Base-by-base conservation (phyloP, 2,113 vertebrate genomes). In the Mandrillus leucophaeus region DNA sequence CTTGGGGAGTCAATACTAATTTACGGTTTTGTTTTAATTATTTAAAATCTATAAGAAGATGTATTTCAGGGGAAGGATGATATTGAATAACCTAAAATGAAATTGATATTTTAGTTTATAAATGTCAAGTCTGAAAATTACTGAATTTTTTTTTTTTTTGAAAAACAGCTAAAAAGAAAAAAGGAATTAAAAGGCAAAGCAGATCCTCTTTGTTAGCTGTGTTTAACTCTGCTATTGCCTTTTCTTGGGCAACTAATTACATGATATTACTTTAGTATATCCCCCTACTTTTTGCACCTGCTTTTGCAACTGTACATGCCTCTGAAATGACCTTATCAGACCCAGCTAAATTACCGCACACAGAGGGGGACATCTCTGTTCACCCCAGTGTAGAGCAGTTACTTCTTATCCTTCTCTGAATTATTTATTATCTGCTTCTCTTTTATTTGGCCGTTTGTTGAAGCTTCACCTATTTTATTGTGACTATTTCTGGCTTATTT, bases 1-100 rank as follows among this genome's bases (percentile, higher is more conserved):
- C 12, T 59, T 95, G 3, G 32, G 50, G 45, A 83, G 20, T 88
- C 52, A 66, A 90, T 84, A 68, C 55, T 83, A 83, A 61, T 66
- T 83, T 25, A 13, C 5, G 27, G n/a, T 50, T 92, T 91, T 87
- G 64, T 52, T 79, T 93, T 90, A 45, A 73, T 30, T 64, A 50
- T 22, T 43, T 43, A 70, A 82, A 45, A 35, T 73, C 18, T 73
- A 3, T 82, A 64, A 92, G 57, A 93, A 91, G 12, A 43, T n/a
- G 14, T 35, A 52, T 43, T 88, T 90, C n/a, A 86, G 35, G 75
- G 20, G 22, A 84, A 73, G 48, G 35, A 43, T 30, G 1, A 7
- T 52, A 73, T 68, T 90, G 30, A 82, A 72, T 59, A 83, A 66
- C 96, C 48, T 59, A 88, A 81, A 95, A 82, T 88, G 32, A 64